These are phyloP conservation scores for Erythrolamprus reginae DNA, from an alignment of 2,113 vertebrate genomes.

Conservation along the genomic window DNA sequence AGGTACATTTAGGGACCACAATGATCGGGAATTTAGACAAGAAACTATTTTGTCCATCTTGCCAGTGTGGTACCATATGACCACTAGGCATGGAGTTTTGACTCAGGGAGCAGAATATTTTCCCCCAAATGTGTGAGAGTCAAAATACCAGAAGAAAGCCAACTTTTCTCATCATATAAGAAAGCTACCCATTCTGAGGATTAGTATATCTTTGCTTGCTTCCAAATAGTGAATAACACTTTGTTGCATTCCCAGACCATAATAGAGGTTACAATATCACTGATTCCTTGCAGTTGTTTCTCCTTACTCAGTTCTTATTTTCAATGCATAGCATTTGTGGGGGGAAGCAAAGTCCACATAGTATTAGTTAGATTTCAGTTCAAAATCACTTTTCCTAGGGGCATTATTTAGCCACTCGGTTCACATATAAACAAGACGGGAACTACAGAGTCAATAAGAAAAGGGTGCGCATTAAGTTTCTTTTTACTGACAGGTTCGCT, in stretches of 20 bases:
- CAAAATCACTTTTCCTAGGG: conserved; percentile 38
- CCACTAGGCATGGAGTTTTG: neutral
- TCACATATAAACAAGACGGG: conserved; percentile 6
- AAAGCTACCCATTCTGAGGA: neutral
- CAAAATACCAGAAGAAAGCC: neutral
- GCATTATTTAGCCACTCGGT: conserved; percentile 37
- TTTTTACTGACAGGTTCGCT: conserved; percentile 44
- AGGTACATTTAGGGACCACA: neutral
- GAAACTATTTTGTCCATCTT: neutral
- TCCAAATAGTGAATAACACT: neutral
- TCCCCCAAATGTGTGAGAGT: neutral
- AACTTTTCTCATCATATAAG: neutral
- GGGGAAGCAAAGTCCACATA: neutral
- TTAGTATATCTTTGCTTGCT: neutral
- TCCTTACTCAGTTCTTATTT: neutral
- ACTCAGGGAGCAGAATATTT: neutral
- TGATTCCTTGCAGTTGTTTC: neutral
- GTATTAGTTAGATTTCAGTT: conserved; percentile 21
- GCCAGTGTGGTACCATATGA: neutral
- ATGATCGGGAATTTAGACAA: neutral
- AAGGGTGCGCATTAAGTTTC: conserved; percentile 36
- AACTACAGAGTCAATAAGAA: conserved; percentile 15
- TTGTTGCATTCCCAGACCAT: neutral
- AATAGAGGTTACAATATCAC: accelerated
- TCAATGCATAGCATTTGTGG: neutral